These are phyloP conservation scores for Drosophila fuyamai DNA, from an alignment of 1,140 invertebrate species.

Conservation along the genomic window DNA sequence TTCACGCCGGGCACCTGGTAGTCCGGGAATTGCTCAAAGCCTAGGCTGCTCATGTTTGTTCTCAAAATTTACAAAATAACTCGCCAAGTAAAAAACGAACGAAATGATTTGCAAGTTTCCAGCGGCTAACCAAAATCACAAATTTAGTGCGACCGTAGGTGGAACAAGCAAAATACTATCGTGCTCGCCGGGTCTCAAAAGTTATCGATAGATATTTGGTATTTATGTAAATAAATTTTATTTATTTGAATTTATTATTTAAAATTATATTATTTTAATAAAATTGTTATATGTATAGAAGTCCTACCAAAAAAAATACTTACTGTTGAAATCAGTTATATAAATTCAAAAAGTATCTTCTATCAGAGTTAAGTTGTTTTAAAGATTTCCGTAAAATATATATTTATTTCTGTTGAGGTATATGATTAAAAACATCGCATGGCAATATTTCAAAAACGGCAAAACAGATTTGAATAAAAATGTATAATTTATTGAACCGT, in stretches of 20 bases:
- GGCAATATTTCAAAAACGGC: too few species aligned
- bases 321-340: too few species aligned
- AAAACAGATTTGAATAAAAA: slow-evolving; percentile 3
- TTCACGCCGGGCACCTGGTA: slow-evolving; percentile 87
- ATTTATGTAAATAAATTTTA: background rate
- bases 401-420: too few species aligned
- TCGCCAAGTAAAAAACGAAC: slow-evolving; percentile 25
- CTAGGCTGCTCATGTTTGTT: slow-evolving; percentile 57
- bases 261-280: too few species aligned
- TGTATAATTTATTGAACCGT: slow-evolving; percentile 41
- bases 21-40: slow-evolving; percentile 87
- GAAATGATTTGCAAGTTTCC: slow-evolving; percentile 80
- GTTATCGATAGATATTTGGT: slow-evolving; percentile 15
- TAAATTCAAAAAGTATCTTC: too few species aligned
- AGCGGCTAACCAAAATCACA: slow-evolving; percentile 44
- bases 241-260: background rate
- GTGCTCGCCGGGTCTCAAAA: background rate
- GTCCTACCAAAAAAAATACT: too few species aligned
- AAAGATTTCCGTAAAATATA: too few species aligned
- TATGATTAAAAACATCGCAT: too few species aligned
- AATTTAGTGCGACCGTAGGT: slow-evolving; percentile 12
- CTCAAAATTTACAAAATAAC: slow-evolving; percentile 33
- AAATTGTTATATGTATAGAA: too few species aligned
- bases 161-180: too few species aligned
- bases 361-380: too few species aligned